These are phyloP conservation scores for Miichthys miiuy DNA, from an alignment of 2,797 vertebrate genomes.

Conservation along the genomic window DNA sequence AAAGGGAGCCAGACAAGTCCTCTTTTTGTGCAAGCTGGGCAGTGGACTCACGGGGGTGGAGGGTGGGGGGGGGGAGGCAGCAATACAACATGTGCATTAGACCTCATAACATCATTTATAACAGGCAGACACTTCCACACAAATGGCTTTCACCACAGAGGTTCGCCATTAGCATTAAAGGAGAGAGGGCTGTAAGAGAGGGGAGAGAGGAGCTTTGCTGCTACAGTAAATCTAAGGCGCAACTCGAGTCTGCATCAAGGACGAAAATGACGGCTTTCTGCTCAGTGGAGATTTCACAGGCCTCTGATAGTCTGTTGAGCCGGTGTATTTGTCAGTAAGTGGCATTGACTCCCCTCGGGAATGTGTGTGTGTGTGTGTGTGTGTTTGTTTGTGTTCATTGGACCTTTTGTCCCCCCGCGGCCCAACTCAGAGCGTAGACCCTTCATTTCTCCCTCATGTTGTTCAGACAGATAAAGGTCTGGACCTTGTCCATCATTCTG, in stretches of 20 bases:
- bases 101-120: constrained; percentile 73
- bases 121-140: constrained; percentile 65
- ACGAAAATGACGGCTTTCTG: constrained; percentile 53
- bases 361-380: constrained; percentile 14
- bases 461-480: constrained; percentile 60
- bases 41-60: constrained; percentile 23
- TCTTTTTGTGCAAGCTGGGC: constrained; percentile 54
- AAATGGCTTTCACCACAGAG: constrained; percentile 75
- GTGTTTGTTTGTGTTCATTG: constrained; percentile 33
- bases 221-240: constrained; percentile 61
- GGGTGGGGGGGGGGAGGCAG: neutral
- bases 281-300: constrained; percentile 57
- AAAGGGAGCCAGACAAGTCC: constrained; percentile 40
- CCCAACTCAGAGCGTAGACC: constrained; percentile 40
- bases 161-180: constrained; percentile 69
- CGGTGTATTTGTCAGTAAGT: constrained; percentile 53
- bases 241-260: constrained; percentile 27
- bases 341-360: constrained; percentile 43
- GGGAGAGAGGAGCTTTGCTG: constrained; percentile 34
- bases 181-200: constrained; percentile 34
- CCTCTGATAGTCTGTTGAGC: constrained; percentile 39
- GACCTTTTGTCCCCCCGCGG: constrained; percentile 34
- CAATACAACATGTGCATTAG: constrained; percentile 69
- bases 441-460: constrained; percentile 52
- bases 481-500: constrained; percentile 67